Conservation (phyloP, 2,797 vertebrate genomes). For the Micropoecilia bifurca region DNA sequence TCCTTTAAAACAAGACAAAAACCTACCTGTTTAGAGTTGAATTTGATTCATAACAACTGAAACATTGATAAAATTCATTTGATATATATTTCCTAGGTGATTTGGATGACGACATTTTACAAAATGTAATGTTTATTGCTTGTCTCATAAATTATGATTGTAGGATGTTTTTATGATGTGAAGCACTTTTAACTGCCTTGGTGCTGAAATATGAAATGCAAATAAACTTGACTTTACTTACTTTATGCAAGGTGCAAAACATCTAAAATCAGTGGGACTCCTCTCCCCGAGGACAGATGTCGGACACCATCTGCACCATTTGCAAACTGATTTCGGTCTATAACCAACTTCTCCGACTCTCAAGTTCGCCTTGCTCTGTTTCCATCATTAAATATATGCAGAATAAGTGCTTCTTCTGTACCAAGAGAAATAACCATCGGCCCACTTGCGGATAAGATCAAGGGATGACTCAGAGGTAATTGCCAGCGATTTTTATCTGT, state of each 20-base stretch:
- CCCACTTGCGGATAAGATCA: constrained; percentile 70
- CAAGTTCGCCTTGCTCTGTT: constrained; percentile 7
- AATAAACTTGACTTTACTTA: too few relatives aligned
- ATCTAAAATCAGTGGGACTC: background rate
- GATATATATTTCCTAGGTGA: too few relatives aligned
- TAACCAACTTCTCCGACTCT: background rate
- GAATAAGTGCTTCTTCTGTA: constrained; percentile 31
- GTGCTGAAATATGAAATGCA: too few relatives aligned
- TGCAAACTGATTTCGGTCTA: constrained; percentile 9
- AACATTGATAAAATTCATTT: too few relatives aligned
- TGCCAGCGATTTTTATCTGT: constrained; percentile 64
- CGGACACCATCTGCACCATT: background rate
- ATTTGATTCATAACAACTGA: too few relatives aligned
- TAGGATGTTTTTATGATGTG: too few relatives aligned
- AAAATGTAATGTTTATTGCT: too few relatives aligned
- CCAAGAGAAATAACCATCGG: constrained; percentile 61
- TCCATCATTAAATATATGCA: constrained; percentile 28
- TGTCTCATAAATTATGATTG: too few relatives aligned
- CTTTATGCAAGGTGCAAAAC: background rate
- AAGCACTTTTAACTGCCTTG: too few relatives aligned
- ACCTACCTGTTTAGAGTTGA: too few relatives aligned
- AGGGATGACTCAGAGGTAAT: constrained; percentile 69
- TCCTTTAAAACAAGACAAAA: too few relatives aligned
- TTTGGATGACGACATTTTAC: too few relatives aligned
- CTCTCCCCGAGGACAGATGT: background rate